These are phyloP conservation scores for Gymnosoma rotundatum DNA, from an alignment of 2,888 invertebrate genomes.

Conservation along the genomic window DNA sequence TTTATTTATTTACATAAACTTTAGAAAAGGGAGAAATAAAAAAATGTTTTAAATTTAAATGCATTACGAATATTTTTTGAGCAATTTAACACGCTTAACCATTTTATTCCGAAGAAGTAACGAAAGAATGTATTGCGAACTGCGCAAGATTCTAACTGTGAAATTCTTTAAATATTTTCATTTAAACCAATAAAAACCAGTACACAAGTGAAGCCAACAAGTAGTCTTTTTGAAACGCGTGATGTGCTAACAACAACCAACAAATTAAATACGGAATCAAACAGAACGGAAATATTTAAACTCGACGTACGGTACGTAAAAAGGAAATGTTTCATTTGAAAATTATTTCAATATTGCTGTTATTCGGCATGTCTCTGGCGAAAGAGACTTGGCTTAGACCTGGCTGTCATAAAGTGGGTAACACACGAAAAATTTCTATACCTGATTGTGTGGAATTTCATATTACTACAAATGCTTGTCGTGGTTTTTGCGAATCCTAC, in stretches of 20 bases:
- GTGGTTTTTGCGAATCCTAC: conserved; percentile 94
- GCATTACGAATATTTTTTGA: conserved; percentile 6
- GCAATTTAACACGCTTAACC: conserved; percentile 35
- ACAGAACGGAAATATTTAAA: conserved; percentile 21
- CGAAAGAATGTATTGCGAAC: neutral
- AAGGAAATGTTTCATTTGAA: conserved; percentile 55
- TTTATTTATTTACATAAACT: conserved; percentile 12
- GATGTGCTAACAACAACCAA: conserved; percentile 50
- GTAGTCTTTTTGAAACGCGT: conserved; percentile 63
- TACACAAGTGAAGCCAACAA: conserved; percentile 30
- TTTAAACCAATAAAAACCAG: conserved; percentile 67
- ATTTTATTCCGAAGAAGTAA: neutral
- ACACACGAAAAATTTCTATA: conserved; percentile 91
- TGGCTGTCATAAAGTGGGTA: conserved; percentile 91
- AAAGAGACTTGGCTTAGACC: conserved; percentile 87
- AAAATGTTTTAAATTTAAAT: conserved; percentile 22
- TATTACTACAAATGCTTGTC: conserved; percentile 93
- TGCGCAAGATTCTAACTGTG: conserved; percentile 68
- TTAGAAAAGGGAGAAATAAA: neutral
- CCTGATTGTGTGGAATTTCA: conserved; percentile 93
- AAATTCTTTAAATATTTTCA: conserved; percentile 14
- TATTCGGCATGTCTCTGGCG: conserved; percentile 71
- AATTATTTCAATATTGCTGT: conserved; percentile 70
- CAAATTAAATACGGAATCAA: conserved; percentile 7
- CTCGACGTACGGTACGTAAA: neutral